Evolutionary conservation across 2,888 invertebrate genomes (phyloP), one percentile per base, ranked within the genome.

Genomic region (Cephus rjabovi): DNA sequence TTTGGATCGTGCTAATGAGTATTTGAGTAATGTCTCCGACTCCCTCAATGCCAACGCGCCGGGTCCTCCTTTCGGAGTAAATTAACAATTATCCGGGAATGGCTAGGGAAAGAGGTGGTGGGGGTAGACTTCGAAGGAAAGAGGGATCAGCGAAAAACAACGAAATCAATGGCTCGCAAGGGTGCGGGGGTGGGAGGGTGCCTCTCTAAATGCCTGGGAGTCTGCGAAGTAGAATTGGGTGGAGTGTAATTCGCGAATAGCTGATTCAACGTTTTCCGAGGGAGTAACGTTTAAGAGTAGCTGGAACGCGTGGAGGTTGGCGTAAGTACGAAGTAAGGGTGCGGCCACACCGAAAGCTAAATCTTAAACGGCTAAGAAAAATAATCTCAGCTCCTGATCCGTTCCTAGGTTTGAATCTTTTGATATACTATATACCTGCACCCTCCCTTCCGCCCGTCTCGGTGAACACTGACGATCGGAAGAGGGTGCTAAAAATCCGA

Each of bases 1-100:
- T 89, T 89, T 88, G 86, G 87, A 86, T 84, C 88, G 86, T 85
- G 87, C 88, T 89, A 89, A 89, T 89, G 89, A 89, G 88, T 89
- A 88, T 89, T 89, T 89, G 89, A 89, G 86, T 89, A 88, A 89
- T 89, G 89, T 85, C 87, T 85, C 84, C 85, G 79, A 80, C 82
- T 79, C 82, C 79, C 78, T 80, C 84, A 79, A 76, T 76, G 79
- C 80, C 80, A 78, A 79, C 83, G 78, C 70, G 78, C 80, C 70
- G 73, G 78, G 75, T 80, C 79, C 85, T 88, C 84, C 86, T 86
- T 83, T 79, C 80, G 78, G 82, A 83, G 85, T 84, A 86, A 86
- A 87, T 88, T 86, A 88, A 87, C 86, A 87, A 87, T 87, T 85
- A 86, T 83, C 81, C 75, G 77, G 31, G 31, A 34, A 34, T 34